Percentiles rank a stretch among this genome's conserved stretches.
These are phyloP conservation scores for Cryptoprocta ferox DNA, from an alignment of 2,797 vertebrate species.

Conservation along the genomic window DNA sequence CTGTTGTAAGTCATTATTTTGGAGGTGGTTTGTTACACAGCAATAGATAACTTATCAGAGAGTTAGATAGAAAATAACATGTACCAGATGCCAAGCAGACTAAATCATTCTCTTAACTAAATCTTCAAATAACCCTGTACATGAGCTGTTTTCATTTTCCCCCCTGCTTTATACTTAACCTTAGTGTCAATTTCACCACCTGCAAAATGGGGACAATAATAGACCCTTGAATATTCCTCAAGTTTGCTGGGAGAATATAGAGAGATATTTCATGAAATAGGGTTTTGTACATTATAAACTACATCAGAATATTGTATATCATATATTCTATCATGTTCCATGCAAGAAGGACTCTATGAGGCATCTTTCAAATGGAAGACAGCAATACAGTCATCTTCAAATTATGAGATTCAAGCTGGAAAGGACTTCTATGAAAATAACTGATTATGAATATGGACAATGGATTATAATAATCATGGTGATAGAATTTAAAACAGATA, in stretches of 20 bases:
- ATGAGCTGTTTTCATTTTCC: not conserved
- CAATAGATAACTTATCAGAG: not conserved
- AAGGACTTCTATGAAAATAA: constrained; percentile 5
- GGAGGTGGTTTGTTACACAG: not conserved
- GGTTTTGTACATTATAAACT: not conserved
- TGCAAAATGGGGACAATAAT: not conserved
- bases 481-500: not conserved
- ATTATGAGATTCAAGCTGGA: constrained; percentile 5
- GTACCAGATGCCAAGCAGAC: not conserved
- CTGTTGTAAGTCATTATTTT: not conserved
- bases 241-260: not conserved
- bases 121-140: constrained; percentile 21
- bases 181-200: constrained; percentile 9
- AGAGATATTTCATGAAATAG: not conserved
- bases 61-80: not conserved
- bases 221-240: not conserved
- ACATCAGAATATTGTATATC: not conserved
- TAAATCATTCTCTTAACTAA: not conserved
- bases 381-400: not conserved
- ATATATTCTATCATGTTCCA: not conserved
- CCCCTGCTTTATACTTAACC: not conserved
- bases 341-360: not conserved
- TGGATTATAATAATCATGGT: not conserved
- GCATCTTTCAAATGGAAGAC: not conserved
- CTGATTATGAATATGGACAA: not conserved